These are phyloP conservation scores for Percina caprodes DNA, from an alignment of 2,113 vertebrate genomes.

Conservation along the genomic window DNA sequence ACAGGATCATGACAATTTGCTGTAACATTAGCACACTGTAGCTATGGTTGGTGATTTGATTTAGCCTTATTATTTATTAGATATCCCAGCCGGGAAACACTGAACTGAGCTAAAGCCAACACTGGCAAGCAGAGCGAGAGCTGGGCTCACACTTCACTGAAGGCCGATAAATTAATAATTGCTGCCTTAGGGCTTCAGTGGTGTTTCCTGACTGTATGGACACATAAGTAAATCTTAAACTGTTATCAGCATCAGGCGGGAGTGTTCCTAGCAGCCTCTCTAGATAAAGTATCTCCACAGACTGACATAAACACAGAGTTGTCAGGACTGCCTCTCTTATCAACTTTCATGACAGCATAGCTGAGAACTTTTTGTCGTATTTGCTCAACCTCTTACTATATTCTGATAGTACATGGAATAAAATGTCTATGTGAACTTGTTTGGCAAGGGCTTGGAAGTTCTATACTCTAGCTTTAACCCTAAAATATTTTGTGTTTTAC, in stretches of 20 bases:
- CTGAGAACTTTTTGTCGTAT: not conserved
- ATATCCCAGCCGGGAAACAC: not conserved
- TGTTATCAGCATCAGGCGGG: too few species aligned
- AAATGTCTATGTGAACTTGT: too few species aligned
- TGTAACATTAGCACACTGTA: not conserved
- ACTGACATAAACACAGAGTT: not conserved
- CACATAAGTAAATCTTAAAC: conserved; percentile 12
- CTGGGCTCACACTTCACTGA: not conserved
- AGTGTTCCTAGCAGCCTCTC: conserved; percentile 4
- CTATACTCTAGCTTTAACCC: too few species aligned
- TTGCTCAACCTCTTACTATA: too few species aligned
- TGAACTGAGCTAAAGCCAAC: not conserved
- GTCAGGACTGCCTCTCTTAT: not conserved
- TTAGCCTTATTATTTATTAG: not conserved
- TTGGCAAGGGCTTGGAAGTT: too few species aligned
- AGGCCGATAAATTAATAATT: not conserved
- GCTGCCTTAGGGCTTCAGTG: not conserved
- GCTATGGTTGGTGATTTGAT: not conserved
- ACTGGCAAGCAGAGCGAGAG: not conserved
- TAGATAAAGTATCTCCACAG: not conserved
- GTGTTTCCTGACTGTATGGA: not conserved
- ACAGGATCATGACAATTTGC: too few species aligned
- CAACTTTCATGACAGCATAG: not conserved
- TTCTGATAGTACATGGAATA: too few species aligned
- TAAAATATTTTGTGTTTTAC: too few species aligned